phyloP scores from a whole-genome alignment of 2,113 vertebrate genomes.

The Manacus vitellinus region DNA sequence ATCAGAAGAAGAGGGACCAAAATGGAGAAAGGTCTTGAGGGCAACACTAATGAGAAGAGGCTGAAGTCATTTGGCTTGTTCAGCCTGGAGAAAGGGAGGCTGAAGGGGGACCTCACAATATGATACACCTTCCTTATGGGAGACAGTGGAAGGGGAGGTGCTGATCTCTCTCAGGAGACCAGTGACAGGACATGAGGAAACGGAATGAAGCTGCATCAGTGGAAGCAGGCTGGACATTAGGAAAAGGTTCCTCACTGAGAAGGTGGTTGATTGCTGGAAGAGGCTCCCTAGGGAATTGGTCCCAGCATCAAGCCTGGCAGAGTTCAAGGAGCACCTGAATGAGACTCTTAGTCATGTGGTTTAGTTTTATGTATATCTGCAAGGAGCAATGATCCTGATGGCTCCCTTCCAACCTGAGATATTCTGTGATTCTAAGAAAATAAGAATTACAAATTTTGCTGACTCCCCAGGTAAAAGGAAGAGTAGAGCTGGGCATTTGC shows the following conservation, averaged over 20 bases:
- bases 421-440: neutral
- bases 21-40: neutral
- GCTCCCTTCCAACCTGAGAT: rapidly evolving
- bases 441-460: neutral
- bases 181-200: neutral
- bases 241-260: neutral
- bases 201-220: neutral
- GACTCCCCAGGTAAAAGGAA: neutral
- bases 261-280: rapidly evolving
- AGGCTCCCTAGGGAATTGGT: neutral
- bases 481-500: neutral
- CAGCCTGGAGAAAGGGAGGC: neutral
- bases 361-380: neutral
- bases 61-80: neutral
- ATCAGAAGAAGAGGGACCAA: neutral
- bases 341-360: neutral
- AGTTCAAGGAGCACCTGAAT: neutral
- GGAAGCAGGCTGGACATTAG: neutral
- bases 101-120: neutral
- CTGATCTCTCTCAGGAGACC: neutral
- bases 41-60: neutral
- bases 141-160: neutral
- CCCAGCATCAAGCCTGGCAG: neutral
- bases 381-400: neutral
- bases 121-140: neutral